These are phyloP conservation scores for Nudaria mundana DNA, from an alignment of 2,888 invertebrate species.

Conservation along the genomic window DNA sequence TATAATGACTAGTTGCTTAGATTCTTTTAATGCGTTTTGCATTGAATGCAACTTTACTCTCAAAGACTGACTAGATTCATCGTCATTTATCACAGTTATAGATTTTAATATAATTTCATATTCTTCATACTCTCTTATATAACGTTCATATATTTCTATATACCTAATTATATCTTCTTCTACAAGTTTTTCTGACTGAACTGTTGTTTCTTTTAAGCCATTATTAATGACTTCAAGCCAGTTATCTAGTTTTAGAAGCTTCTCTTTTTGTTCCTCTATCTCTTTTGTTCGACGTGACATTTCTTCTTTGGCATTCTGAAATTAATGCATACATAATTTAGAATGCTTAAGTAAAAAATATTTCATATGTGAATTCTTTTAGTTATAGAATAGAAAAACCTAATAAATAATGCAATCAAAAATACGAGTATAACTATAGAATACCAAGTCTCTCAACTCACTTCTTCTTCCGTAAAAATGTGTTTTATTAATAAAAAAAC, in stretches of 20 bases:
- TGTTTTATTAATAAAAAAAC: too few species aligned
- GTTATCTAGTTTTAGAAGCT: conserved; percentile 67
- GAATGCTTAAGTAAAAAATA: not conserved
- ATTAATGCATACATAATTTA: conserved; percentile 16
- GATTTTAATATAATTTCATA: conserved; percentile 69
- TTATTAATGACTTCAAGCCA: conserved; percentile 77
- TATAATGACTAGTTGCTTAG: conserved; percentile 81
- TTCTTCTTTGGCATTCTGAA: conserved; percentile 72
- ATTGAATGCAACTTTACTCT: conserved; percentile 80
- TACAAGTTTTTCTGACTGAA: conserved; percentile 54
- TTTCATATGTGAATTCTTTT: too few species aligned
- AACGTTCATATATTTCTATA: conserved; percentile 72
- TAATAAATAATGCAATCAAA: too few species aligned
- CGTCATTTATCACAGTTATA: conserved; percentile 66
- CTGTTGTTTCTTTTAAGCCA: conserved; percentile 69
- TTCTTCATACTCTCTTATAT: conserved; percentile 71
- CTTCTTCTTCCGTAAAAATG: too few species aligned
- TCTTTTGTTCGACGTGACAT: conserved; percentile 60
- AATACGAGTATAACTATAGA: too few species aligned
- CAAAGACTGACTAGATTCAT: conserved; percentile 77
- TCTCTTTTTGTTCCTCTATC: conserved; percentile 63
- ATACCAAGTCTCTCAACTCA: too few species aligned
- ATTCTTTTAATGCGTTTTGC: conserved; percentile 81
- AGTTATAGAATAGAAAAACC: too few species aligned
- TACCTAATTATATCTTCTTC: conserved; percentile 69